Conservation (phyloP, 2,113 vertebrate genomes). For the Syngnathus scovelli region DNA sequence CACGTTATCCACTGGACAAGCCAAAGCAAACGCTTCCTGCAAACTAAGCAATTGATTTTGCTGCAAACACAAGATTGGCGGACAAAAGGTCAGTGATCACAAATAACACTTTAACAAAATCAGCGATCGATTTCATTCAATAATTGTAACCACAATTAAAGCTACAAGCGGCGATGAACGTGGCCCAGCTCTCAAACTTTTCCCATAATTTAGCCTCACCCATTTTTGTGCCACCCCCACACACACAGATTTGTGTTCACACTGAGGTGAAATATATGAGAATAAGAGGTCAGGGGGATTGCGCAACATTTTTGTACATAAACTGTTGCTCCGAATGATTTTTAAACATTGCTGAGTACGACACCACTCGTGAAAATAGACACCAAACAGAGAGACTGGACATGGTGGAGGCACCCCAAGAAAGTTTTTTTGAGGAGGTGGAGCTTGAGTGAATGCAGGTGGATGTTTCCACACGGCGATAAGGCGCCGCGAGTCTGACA, state of each 20-base stretch:
- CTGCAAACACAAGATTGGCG: constrained; percentile 17
- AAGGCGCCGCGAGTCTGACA: constrained; percentile 53
- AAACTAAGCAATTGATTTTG: constrained; percentile 41
- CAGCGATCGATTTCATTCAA: not conserved
- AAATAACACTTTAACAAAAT: not conserved
- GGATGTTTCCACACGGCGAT: constrained; percentile 57
- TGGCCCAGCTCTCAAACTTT: not conserved
- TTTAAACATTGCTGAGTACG: not conserved
- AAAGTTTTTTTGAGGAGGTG: constrained; percentile 44
- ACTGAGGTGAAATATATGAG: constrained; percentile 25
- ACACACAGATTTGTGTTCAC: not conserved
- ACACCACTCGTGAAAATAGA: constrained; percentile 8
- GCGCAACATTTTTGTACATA: constrained; percentile 21
- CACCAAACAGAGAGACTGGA: constrained; percentile 14
- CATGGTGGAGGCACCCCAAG: constrained; percentile 13
- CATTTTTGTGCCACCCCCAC: not conserved
- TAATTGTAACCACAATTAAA: not conserved
- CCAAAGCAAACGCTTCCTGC: constrained; percentile 37
- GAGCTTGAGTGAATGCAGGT: constrained; percentile 61
- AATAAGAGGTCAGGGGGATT: constrained; percentile 19
- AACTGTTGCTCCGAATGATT: constrained; percentile 14
- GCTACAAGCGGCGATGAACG: not conserved
- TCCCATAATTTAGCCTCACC: not conserved
- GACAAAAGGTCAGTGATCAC: constrained; percentile 21
- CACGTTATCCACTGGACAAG: constrained; percentile 28